Evolutionary conservation across 2,888 invertebrate species (phyloP).

Genomic region (Drosophila putrida): DNA sequence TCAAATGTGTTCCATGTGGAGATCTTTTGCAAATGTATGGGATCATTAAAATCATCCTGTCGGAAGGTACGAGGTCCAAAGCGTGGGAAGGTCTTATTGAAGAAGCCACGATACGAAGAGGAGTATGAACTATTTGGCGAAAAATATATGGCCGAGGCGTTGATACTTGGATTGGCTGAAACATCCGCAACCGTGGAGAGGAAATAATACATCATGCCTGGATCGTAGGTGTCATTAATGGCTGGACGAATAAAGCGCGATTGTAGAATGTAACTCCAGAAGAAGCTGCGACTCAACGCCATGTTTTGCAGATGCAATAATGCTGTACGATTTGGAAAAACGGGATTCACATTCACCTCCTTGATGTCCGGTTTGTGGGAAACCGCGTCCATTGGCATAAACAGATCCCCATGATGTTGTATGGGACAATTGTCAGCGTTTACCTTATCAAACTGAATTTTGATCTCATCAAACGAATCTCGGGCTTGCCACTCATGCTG

Average conservation of each 20-base stretch:
- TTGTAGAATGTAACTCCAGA: constrained; percentile 97
- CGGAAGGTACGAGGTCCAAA: constrained; percentile 97
- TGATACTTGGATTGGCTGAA: constrained; percentile 95
- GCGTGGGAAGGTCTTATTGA: constrained; percentile 97
- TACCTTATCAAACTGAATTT: constrained; percentile 93
- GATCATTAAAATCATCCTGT: constrained; percentile 97
- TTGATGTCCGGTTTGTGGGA: constrained; percentile 97
- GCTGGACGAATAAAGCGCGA: constrained; percentile 95
- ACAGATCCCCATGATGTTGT: constrained; percentile 93
- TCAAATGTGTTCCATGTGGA: constrained; percentile 97
- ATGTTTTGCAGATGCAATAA: constrained; percentile 97
- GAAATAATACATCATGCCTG: constrained; percentile 99
- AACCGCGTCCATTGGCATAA: constrained; percentile 93
- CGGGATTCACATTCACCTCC: constrained; percentile 96
- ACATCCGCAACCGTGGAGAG: constrained; percentile 98
- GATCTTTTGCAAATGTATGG: constrained; percentile 96
- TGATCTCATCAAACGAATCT: constrained; percentile 96
- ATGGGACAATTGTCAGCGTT: constrained; percentile 95
- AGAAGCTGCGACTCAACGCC: constrained; percentile 98
- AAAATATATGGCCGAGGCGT: constrained; percentile 97
- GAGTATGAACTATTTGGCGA: constrained; percentile 97
- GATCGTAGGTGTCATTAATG: constrained; percentile 96
- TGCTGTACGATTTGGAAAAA: constrained; percentile 97
- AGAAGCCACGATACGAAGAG: constrained; percentile 97
- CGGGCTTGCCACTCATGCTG: constrained; percentile 97